Base-by-base conservation (phyloP, 2,888 invertebrate genomes). In the Metacarcinus magister region DNA sequence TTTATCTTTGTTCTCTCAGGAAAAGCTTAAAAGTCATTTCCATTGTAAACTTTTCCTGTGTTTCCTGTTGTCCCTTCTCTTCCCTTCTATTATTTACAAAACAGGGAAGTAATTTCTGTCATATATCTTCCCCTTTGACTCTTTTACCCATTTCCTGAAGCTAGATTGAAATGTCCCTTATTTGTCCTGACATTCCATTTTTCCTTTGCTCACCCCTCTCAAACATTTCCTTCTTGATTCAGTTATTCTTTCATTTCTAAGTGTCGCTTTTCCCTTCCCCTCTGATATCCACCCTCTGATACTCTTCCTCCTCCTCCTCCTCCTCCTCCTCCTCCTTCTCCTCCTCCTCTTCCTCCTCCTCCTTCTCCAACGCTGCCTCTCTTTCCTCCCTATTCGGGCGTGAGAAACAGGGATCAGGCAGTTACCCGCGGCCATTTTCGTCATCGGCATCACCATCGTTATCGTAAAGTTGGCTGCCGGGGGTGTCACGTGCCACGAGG, bases 371-470 rank as follows among this genome's bases (percentile, higher is more conserved):
- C 94, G 75, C 92, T 23, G 19, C 46, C 94, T 75, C 94, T 43
- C 39, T 23, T 75, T 48, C 91, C 87, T 60, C 23, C 96, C 46
- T 46, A 19, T 23, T 28, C 67, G 90, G 94, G 96, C 94, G 96
- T 94, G 94, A 94, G 94, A 96, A 96, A 94, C 92, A 39, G 96
- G 67, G 94, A 96, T 96, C 94, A 92, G 94, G 87, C 96, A 92
- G 96, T 92, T 96, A 92, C 94, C 75, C 94, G 75, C 44, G 44
- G 96, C 94, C 96, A 96, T 96, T 96, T 94, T 82, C 92, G 96
- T 90, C 96, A 93, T 92, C 94, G 39, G 39, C 92, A 60, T 94
- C 94, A 91, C 92, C 91, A 32, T 54, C 96, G 96, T 96, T 96
- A 96, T 96, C 96, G 94, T 96, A 91, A 87, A 91, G 94, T 96